phyloP scores from a whole-genome alignment of 2,113 vertebrate species.

The Festucalex cinctus region DNA sequence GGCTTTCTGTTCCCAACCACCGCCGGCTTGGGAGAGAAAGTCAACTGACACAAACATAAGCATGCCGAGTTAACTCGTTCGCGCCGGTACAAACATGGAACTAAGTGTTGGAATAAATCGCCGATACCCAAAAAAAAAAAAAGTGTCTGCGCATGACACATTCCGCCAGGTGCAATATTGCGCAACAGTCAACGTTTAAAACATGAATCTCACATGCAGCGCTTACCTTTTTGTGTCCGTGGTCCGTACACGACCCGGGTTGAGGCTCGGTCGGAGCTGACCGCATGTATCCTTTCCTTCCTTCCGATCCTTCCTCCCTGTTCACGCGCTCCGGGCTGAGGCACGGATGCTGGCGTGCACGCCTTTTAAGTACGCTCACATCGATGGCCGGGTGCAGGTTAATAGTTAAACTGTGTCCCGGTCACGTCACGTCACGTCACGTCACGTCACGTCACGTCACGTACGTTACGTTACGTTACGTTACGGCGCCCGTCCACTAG shows the following conservation, averaged over 20 bases:
- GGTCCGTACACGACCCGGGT: neutral
- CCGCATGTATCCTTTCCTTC: constrained; percentile 16
- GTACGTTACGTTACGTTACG: too few relatives aligned
- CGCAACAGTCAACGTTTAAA: neutral
- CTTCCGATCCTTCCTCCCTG: neutral
- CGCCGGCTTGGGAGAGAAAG: constrained; percentile 22
- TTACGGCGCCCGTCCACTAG: too few relatives aligned
- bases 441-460: too few relatives aligned
- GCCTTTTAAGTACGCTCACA: constrained; percentile 52
- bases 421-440: too few relatives aligned
- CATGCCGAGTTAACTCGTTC: constrained; percentile 12
- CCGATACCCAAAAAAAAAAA: neutral
- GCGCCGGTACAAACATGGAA: neutral
- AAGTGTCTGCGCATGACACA: neutral
- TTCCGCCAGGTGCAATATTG: constrained; percentile 1
- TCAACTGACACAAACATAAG: constrained; percentile 25
- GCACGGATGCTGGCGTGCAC: constrained; percentile 53
- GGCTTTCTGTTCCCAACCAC: constrained; percentile 30
- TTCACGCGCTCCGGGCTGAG: constrained; percentile 40
- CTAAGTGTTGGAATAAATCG: neutral
- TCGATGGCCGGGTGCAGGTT: constrained; percentile 26
- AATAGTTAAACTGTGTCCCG: constrained; percentile 65
- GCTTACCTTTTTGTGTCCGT: constrained; percentile 37
- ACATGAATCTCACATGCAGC: neutral
- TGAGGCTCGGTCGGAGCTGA: constrained; percentile 5